A percentile compares a stretch with the other conserved stretches of the same genome.
Conservation (phyloP, 2,888 invertebrate species). For the Pteria penguin region DNA sequence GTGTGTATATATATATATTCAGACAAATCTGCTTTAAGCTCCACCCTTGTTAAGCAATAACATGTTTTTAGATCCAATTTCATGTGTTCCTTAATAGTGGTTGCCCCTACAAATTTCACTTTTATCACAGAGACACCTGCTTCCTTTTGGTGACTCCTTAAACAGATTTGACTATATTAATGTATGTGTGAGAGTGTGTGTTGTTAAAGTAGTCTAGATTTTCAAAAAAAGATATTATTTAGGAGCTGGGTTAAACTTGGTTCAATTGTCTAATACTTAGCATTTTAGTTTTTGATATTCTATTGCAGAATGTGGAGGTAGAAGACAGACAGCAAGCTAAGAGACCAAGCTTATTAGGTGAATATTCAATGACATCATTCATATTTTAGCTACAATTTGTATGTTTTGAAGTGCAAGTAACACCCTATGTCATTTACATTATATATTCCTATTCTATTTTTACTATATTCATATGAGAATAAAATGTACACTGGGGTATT, state of each 20-base stretch:
- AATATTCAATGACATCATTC: neutral
- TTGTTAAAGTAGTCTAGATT: too few relatives aligned
- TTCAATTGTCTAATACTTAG: too few relatives aligned
- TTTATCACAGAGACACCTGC: too few relatives aligned
- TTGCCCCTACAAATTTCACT: too few relatives aligned
- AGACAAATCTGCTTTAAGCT: neutral
- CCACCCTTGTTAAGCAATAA: neutral
- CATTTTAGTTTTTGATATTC: neutral
- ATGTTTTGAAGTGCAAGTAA: conserved; percentile 2
- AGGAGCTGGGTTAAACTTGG: too few relatives aligned
- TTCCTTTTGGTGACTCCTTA: too few relatives aligned
- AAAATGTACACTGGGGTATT: too few relatives aligned
- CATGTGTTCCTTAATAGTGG: neutral
- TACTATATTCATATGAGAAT: too few relatives aligned
- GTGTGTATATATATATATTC: conserved; percentile 53
- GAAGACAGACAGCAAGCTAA: neutral
- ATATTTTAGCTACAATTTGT: neutral
- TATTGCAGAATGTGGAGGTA: neutral
- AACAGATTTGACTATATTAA: too few relatives aligned
- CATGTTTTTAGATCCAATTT: neutral
- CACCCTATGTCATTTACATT: neutral
- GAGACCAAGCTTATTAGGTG: conserved; percentile 12
- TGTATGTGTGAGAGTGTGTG: too few relatives aligned
- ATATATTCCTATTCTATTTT: too few relatives aligned
- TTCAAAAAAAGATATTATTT: too few relatives aligned